Conservation (phyloP, 2,113 vertebrate genomes). For the Trochalopteron elliotii region DNA sequence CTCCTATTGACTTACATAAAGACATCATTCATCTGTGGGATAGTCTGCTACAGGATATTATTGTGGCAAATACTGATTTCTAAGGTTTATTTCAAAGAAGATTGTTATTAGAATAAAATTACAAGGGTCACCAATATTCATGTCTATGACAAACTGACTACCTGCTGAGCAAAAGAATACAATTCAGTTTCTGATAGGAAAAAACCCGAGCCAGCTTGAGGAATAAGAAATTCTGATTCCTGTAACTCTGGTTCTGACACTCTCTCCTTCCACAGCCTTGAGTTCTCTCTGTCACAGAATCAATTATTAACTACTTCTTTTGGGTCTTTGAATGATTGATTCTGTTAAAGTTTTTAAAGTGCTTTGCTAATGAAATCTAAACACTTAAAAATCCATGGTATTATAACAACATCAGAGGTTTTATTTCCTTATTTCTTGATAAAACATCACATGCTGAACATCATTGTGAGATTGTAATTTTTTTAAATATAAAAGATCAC, state of each 20-base stretch:
- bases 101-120: background rate
- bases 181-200: background rate
- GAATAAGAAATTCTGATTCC: background rate
- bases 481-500: background rate
- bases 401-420: background rate
- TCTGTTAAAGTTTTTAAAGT: background rate
- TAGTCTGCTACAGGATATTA: background rate
- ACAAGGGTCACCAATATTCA: background rate
- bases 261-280: background rate
- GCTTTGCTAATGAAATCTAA: background rate
- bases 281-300: background rate
- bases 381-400: background rate
- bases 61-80: background rate
- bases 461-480: background rate
- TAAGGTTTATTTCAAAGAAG: background rate
- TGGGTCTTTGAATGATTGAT: background rate
- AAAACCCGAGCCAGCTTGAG: background rate
- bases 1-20: background rate
- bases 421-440: background rate
- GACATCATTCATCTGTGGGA: background rate
- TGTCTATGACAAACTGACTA: background rate
- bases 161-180: background rate
- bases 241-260: background rate
- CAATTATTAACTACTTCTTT: background rate
- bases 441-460: background rate